Evolutionary conservation across 2,113 vertebrate species (phyloP), one percentile per base, ranked within the genome.

Genomic region (Gymnarchus niloticus): DNA sequence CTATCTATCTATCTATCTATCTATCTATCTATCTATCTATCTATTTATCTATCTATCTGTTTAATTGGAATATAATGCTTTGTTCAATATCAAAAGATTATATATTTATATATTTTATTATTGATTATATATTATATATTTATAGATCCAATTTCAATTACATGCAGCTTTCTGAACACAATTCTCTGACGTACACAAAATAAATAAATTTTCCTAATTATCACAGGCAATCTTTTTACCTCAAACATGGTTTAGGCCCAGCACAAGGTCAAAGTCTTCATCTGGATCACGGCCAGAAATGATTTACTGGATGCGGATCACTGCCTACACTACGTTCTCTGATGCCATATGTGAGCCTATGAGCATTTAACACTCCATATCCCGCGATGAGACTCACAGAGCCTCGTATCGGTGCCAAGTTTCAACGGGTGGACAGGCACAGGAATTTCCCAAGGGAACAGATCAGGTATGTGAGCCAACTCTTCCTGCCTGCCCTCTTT

Each of bases 381-480:
- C 25, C 51, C 25, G 2, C n/a, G 51, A 51, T 33, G 17, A 19
- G 77, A 51, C 46, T 81, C 25, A 3, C 44, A 81, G 77, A 28
- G n/a, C 49, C 77, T 23, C 46, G 12, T 14, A 14, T 78, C 76
- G 46, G 44, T 78, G 76, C 21, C 17, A 21, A 37, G 3, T 9
- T 82, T 28, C 48, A 28, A n/a, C 7, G 51, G 9, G 17, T 9
- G 76, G 48, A 37, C 49, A 56, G 41, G 52, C 90, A 92, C 88
- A 93, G 95, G 95, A 95, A 95, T 96, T 95, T 94, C 92, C 96
- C 96, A 96, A 95, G 92, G 93, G 90, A 94, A 94, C 90, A 90
- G 89, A 92, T 86, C 85, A 92, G 88, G 91, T 92, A 90, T 92
- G 89, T 88, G 56, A 89, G 86, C 82, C 85, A 91, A 89, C 83